phyloP scores from a whole-genome alignment of 1,140 invertebrate genomes.

The Zaprionus taronus region DNA sequence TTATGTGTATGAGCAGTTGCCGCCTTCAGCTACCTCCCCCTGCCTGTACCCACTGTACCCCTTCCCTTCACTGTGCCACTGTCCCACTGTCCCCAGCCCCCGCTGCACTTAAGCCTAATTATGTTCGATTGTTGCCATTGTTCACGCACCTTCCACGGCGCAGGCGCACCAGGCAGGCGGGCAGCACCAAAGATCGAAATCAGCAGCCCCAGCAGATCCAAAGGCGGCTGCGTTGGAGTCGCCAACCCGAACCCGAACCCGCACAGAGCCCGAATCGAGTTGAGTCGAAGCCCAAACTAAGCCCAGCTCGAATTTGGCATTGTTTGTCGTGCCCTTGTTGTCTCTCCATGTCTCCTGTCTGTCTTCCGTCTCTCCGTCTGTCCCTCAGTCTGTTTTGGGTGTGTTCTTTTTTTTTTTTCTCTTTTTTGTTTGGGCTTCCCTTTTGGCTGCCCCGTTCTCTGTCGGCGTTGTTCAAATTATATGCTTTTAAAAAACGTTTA shows the following conservation, averaged over 20 bases:
- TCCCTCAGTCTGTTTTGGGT: conserved; percentile 41
- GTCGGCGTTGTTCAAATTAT: conserved; percentile 79
- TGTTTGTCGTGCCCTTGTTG: conserved; percentile 60
- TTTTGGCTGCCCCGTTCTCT: conserved; percentile 51
- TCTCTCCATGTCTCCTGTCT: conserved; percentile 10
- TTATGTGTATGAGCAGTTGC: conserved; percentile 54
- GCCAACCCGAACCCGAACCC: conserved; percentile 9
- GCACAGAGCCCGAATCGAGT: not conserved
- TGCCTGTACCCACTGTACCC: not conserved
- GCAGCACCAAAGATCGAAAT: conserved; percentile 60
- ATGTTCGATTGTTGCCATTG: conserved; percentile 82
- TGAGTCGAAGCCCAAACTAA: conserved; percentile 13
- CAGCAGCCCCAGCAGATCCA: conserved; percentile 53
- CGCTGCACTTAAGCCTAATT: conserved; percentile 78
- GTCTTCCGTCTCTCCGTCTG: not conserved
- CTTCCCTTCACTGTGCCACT: not conserved
- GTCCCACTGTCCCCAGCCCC: not conserved
- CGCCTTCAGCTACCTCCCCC: conserved; percentile 25
- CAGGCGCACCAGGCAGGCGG: not conserved
- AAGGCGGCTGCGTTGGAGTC: conserved; percentile 34
- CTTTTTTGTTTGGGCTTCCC: conserved; percentile 49
- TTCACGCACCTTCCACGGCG: conserved; percentile 72
- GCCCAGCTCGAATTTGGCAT: conserved; percentile 67
- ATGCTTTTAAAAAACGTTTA: conserved; percentile 83
- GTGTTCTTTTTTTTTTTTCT: conserved; percentile 20